A percentile compares a stretch with the other conserved stretches of the same genome.
phyloP scores from a whole-genome alignment of 2,113 vertebrate genomes.

The Tragelaphus buxtoni region DNA sequence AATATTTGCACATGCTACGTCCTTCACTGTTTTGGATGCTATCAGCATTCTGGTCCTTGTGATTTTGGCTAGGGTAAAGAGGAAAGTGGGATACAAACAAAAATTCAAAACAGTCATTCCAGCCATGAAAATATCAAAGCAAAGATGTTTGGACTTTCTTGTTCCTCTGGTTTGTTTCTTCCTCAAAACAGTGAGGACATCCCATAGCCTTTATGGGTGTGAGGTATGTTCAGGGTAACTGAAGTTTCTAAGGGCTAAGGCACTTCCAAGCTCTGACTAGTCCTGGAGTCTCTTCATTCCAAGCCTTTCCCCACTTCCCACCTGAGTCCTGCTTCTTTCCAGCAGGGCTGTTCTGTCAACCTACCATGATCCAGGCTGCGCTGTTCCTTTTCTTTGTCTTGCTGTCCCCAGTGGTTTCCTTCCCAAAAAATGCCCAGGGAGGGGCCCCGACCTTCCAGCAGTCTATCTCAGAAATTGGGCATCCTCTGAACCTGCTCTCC shows the following conservation, averaged over 20 bases:
- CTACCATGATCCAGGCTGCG: background rate
- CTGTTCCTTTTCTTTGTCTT: accelerated
- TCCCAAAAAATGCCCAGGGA: accelerated
- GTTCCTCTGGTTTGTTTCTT: background rate
- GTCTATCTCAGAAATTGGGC: background rate
- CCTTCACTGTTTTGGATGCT: background rate
- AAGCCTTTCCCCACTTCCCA: background rate
- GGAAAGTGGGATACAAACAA: background rate
- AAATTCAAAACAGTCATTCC: background rate
- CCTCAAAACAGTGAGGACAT: background rate
- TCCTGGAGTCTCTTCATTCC: background rate
- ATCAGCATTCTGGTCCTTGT: background rate
- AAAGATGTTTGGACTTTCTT: background rate
- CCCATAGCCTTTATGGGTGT: background rate
- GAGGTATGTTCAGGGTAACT: background rate
- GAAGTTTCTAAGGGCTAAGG: background rate
- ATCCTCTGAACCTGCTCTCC: background rate
- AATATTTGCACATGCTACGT: constrained; percentile 17
- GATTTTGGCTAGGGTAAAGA: background rate
- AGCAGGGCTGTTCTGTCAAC: background rate
- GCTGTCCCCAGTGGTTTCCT: accelerated
- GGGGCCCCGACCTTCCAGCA: background rate
- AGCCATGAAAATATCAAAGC: background rate
- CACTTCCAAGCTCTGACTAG: background rate
- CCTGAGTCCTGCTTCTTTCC: background rate